phyloP scores from a whole-genome alignment of 2,888 invertebrate species.

The Entomobrya multifasciata region DNA sequence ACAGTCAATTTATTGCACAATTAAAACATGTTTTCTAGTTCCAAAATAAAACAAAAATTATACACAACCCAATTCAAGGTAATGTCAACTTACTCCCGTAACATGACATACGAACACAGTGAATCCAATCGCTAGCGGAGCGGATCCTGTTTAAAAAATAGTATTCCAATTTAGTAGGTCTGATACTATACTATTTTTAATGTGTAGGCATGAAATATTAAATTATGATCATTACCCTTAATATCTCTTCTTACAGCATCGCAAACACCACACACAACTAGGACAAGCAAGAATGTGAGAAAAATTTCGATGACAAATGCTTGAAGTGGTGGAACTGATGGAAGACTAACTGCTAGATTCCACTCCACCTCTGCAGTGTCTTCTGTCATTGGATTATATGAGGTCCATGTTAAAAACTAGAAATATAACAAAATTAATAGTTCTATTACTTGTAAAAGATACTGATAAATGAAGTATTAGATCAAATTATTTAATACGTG shows the following conservation, averaged over 20 bases:
- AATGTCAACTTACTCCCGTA: constrained; percentile 87
- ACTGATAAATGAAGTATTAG: too few relatives aligned
- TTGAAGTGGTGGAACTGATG: background rate
- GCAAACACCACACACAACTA: constrained; percentile 94
- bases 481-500: too few relatives aligned
- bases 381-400: background rate
- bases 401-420: background rate
- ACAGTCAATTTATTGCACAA: background rate
- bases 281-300: constrained; percentile 91
- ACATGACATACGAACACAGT: constrained; percentile 92
- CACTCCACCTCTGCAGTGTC: background rate
- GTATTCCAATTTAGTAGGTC: background rate
- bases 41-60: background rate
- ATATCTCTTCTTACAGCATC: constrained; percentile 90
- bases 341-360: background rate
- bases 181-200: background rate
- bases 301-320: background rate
- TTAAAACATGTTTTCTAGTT: too few relatives aligned
- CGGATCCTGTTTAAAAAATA: constrained; percentile 84
- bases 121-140: constrained; percentile 93
- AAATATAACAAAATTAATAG: background rate
- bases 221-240: constrained; percentile 83
- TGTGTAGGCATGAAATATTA: background rate
- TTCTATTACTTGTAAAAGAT: too few relatives aligned
- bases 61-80: background rate